phyloP scores from a whole-genome alignment of 1,140 invertebrate genomes.

The Hirudo medicinalis region DNA sequence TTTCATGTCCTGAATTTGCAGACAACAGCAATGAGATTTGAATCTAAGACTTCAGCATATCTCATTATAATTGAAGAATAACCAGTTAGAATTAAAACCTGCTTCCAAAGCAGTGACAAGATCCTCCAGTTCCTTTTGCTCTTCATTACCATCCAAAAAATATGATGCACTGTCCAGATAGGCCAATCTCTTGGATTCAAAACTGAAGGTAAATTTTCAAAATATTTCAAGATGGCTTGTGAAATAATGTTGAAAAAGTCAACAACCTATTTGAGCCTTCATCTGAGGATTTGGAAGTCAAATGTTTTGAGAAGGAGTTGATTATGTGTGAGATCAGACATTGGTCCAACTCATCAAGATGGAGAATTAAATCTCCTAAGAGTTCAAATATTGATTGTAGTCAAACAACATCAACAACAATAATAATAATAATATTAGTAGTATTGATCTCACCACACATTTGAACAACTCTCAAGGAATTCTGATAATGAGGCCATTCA shows the following conservation, averaged over 20 bases:
- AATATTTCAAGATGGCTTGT: not conserved
- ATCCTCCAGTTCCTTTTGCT: not conserved
- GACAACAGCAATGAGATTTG: not conserved
- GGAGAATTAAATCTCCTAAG: constrained; percentile 43
- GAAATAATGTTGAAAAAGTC: not conserved
- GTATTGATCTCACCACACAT: constrained; percentile 31
- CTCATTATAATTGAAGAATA: not conserved
- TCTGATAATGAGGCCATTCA: constrained; percentile 42
- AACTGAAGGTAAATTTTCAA: not conserved
- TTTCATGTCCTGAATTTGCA: too few species aligned
- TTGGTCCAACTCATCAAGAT: constrained; percentile 46
- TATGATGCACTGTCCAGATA: not conserved
- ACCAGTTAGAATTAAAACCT: not conserved
- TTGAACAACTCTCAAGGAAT: constrained; percentile 39
- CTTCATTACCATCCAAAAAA: not conserved
- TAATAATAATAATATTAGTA: not conserved
- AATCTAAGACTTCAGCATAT: not conserved
- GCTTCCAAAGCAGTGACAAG: not conserved
- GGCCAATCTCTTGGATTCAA: not conserved
- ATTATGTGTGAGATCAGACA: constrained; percentile 30
- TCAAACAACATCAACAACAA: not conserved
- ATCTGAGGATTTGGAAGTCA: too few species aligned
- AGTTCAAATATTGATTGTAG: constrained; percentile 5
- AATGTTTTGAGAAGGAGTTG: too few species aligned
- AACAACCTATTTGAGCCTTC: not conserved